Evolutionary conservation across 2,797 vertebrate genomes (phyloP), one percentile per base, ranked within the genome.

Genomic region (Leptatherina wallacei): DNA sequence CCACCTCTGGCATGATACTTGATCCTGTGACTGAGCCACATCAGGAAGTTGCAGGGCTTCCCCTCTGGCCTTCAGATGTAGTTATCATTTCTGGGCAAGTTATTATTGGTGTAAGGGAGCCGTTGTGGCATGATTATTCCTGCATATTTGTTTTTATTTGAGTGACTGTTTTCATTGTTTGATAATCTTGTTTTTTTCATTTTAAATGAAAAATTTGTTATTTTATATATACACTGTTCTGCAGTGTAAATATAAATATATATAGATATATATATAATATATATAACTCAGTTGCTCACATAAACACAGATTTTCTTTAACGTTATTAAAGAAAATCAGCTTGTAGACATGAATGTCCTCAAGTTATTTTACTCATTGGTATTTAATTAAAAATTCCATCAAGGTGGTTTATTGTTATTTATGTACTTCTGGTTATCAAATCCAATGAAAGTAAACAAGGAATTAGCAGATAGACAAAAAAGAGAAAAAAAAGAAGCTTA

Each of bases 1-100:
- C 38, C 60, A 69, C 70, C 32, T 63, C 63, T 58, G 61, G 57
- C 22, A 70, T 64, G 69, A 74, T 51, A 12, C 38, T 62, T 66
- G 82, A 72, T 69, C 64, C 54, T 24, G 59, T 29, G 64, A 85
- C 47, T 57, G 51, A 73, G 60, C 61, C 77, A 42, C 78, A 67
- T 81, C 61, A 62, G 38, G 69, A 9, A 11, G 77, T 72, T 73
- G 27, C n/a, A 36, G 65, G 75, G 55, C 30, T 72, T 81, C 67
- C 60, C 68, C 76, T 62, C 56, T 51, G 60, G 67, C 70, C 77
- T 65, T 62, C 12, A 52, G 35, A 62, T 0, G 27, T 33, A 59
- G 52, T 63, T 42, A 24, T 60, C 51, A 40, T 54, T 42, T 61
- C 22, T 4, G 2, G 13, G 9, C 35, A 36, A 33, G 24, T 24